Conservation (phyloP, 1,140 invertebrate species). For the Samia ricini region DNA sequence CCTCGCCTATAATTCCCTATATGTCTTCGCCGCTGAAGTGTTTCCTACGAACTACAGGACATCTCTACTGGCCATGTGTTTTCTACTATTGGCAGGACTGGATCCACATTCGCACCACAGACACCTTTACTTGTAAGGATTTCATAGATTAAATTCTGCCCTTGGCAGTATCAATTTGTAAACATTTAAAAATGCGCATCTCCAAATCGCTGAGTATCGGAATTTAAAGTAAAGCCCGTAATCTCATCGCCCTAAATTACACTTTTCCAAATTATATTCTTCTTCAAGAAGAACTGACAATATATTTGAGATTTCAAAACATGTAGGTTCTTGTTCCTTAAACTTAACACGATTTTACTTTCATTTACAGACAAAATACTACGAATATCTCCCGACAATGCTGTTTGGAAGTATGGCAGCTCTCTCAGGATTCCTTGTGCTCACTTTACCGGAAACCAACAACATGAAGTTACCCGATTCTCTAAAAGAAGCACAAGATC, state of each 20-base stretch:
- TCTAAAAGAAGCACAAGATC: constrained; percentile 80
- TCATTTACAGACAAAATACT: constrained; percentile 48
- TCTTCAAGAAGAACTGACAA: too few relatives aligned
- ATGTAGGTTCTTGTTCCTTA: background rate
- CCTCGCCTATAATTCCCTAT: constrained; percentile 80
- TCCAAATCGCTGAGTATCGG: too few relatives aligned
- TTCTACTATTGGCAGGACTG: constrained; percentile 84
- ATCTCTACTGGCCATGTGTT: constrained; percentile 81
- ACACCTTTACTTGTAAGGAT: constrained; percentile 77
- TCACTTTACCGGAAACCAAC: constrained; percentile 84
- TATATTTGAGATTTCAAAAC: too few relatives aligned
- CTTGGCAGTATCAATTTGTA: background rate
- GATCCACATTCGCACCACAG: constrained; percentile 83
- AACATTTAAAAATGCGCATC: too few relatives aligned
- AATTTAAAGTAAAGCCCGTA: too few relatives aligned
- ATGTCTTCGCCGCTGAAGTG: constrained; percentile 84
- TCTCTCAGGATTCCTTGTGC: constrained; percentile 78
- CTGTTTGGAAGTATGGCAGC: constrained; percentile 84
- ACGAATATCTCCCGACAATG: constrained; percentile 81
- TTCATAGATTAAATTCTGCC: background rate
- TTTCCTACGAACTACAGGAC: constrained; percentile 85
- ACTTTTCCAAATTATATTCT: too few relatives aligned
- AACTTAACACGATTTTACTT: background rate
- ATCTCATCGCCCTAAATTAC: too few relatives aligned
- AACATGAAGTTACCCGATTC: constrained; percentile 82